Evolutionary conservation across 2,797 vertebrate species (phyloP), one percentile per base, ranked within the genome.

Genomic region (Mus minutoides): DNA sequence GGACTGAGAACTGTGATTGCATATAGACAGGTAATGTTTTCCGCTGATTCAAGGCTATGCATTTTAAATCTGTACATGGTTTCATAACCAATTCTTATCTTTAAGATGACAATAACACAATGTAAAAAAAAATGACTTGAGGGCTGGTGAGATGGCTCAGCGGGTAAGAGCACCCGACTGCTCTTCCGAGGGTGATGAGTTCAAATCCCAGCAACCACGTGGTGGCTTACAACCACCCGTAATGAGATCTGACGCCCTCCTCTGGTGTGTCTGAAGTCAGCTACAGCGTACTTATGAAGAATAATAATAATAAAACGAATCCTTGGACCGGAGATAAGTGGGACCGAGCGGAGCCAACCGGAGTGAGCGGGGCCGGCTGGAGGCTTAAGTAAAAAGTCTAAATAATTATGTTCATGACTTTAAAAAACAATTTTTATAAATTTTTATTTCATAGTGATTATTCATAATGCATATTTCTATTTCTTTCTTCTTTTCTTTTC

Each of bases 381-480:
- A 22, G 3, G 16, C 86, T 94, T 91, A 71, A 37, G 58, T 78
- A 60, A 89, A 89, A 89, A 37, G 60, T 67, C 56, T 83, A 92
- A 83, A 49, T 12, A 92, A 49, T 24, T 22, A 64, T 40, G 37
- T 49, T 21, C n/a, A 49, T 58, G 21, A 78, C 58, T 88, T 31
- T 24, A 49, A 43, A 94, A 96, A 11, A 52, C 14, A 76, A 67
- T 24, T 86, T 8, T 52, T 37, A 58, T 60, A 6, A 64, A 58
- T 71, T 94, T 82, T 54, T 71, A 94, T 77, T 71, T 84, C 40
- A 77, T 76, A 82, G 24, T 79, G 79, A 17, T 85, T 80, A 79
- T 83, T 95, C 17, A 83, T 78, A 62, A 90, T 52, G 84, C 31
- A 58, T 49, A 71, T 80, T 77, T 79, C 29, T 54, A 14, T 82